A percentile compares a stretch with the other conserved stretches of the same genome.
Conservation (phyloP, 2,888 invertebrate species). For the Dicyrtoma fusca region DNA sequence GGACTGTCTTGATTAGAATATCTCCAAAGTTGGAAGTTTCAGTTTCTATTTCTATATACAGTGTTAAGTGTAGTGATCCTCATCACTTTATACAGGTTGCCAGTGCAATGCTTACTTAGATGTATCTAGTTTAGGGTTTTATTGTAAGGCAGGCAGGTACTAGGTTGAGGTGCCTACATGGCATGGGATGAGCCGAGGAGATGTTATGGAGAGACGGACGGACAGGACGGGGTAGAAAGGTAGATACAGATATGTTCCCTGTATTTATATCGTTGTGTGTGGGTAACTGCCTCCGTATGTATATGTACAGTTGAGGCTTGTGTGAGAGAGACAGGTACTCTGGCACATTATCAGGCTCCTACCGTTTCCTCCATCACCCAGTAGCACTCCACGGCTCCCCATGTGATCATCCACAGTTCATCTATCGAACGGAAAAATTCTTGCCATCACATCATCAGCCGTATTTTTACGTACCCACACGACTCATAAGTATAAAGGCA, state of each 20-base stretch:
- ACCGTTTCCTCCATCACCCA: constrained; percentile 52
- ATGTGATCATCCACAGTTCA: constrained; percentile 50
- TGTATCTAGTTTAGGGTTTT: no score
- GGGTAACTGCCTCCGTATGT: neutral
- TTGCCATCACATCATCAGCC: neutral
- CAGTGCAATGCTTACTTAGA: no score
- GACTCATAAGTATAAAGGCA: no score
- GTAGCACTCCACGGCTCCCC: constrained; percentile 55
- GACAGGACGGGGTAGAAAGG: neutral
- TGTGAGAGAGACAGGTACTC: constrained; percentile 43
- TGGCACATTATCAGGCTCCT: constrained; percentile 49
- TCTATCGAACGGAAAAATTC: constrained; percentile 27
- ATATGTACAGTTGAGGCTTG: neutral
- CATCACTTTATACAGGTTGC: no score
- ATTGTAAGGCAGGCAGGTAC: no score
- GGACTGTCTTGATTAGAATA: no score
- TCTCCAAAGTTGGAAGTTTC: no score
- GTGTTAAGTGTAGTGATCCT: no score
- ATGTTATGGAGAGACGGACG: no score
- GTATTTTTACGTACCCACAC: constrained; percentile 3
- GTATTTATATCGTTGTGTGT: neutral
- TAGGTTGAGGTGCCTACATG: no score
- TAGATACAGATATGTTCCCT: neutral
- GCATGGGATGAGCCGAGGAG: no score
- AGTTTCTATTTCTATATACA: no score